Percentiles rank a stretch among this genome's conserved stretches.
Conservation (phyloP, 2,113 vertebrate species). For the Nansenia antarctica region DNA sequence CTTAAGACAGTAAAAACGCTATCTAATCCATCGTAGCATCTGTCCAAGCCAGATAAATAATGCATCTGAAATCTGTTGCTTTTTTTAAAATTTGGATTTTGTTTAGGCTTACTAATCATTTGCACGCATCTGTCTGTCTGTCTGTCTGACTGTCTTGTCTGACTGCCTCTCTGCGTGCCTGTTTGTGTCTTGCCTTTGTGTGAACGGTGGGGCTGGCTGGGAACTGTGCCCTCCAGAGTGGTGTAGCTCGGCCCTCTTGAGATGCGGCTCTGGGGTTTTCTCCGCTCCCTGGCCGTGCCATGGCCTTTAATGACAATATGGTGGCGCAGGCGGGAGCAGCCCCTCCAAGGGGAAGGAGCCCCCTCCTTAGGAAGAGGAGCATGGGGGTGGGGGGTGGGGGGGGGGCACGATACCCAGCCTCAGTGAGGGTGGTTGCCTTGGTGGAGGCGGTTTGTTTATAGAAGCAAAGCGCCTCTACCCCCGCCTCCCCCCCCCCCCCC, state of each 20-base stretch:
- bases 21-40: constrained; percentile 40
- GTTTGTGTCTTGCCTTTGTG: constrained; percentile 42
- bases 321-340: constrained; percentile 62
- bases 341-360: constrained; percentile 47
- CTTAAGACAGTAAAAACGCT: constrained; percentile 47
- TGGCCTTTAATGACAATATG: constrained; percentile 79
- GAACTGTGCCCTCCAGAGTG: constrained; percentile 55
- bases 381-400: not conserved
- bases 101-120: constrained; percentile 30
- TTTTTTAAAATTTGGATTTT: not conserved
- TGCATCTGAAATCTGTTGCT: constrained; percentile 2
- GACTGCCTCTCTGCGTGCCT: constrained; percentile 16
- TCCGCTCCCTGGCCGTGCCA: constrained; percentile 57
- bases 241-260: constrained; percentile 56
- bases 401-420: too few relatives aligned
- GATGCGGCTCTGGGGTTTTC: constrained; percentile 63
- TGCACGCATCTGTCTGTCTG: constrained; percentile 37
- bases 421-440: constrained; percentile 27
- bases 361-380: not conserved
- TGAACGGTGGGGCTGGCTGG: constrained; percentile 52
- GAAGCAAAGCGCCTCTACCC: too few relatives aligned
- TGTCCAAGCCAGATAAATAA: constrained; percentile 43
- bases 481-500: not conserved
- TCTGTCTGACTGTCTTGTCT: constrained; percentile 7
- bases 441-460: constrained; percentile 8